Conservation (phyloP, 1,140 invertebrate species). For the Nephotettix cincticeps region DNA sequence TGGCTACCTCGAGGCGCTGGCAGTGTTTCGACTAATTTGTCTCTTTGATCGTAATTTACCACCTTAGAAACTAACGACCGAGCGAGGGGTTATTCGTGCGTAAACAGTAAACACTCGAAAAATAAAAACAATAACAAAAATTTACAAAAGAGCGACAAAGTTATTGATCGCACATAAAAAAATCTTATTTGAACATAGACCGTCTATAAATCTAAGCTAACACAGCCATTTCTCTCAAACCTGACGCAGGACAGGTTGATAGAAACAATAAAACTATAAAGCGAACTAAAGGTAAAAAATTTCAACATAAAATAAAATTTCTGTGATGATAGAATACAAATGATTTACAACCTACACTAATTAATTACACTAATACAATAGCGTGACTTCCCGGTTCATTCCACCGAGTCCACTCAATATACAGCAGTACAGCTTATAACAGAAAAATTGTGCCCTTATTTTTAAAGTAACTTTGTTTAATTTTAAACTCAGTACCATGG, state of each 20-base stretch:
- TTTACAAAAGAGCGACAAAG: neutral
- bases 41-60: neutral
- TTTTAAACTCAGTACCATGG: no score
- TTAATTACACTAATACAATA: conserved; percentile 1
- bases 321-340: conserved; percentile 12
- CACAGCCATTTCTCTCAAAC: conserved; percentile 1
- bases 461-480: no score
- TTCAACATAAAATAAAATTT: neutral
- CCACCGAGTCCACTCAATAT: no score
- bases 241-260: neutral
- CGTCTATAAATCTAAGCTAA: conserved; percentile 6
- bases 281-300: neutral
- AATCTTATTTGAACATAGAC: neutral
- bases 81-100: neutral
- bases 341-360: neutral
- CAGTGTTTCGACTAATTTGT: neutral
- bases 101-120: neutral
- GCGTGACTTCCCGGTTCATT: neutral
- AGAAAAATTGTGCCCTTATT: no score
- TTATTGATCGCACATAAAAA: neutral
- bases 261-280: conserved; percentile 1
- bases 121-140: conserved; percentile 1
- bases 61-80: neutral
- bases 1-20: neutral
- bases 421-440: no score